phyloP scores from a whole-genome alignment of 2,113 vertebrate species.

The Carettochelys insculpta region DNA sequence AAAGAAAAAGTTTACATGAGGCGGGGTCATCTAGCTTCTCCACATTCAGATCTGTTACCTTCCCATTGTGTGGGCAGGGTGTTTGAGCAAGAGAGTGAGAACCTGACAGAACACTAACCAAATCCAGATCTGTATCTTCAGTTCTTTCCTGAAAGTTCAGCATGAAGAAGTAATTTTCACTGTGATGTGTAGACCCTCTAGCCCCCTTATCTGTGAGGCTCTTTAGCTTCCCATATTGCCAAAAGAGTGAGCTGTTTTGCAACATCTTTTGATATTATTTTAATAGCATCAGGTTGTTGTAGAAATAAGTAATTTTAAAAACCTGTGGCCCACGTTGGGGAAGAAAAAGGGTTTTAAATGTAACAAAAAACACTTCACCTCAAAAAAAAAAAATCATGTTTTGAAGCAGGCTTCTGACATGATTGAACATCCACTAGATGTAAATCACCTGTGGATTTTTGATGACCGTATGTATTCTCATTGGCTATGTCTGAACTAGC shows the following conservation, averaged over 20 bases:
- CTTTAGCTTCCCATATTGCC: background rate
- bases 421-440: background rate
- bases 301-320: background rate
- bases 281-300: background rate
- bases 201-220: background rate
- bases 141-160: background rate
- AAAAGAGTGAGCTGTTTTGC: background rate
- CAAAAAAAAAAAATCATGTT: conserved; percentile 59
- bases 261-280: background rate
- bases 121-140: background rate
- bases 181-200: background rate
- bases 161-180: background rate
- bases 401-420: background rate
- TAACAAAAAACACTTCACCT: background rate
- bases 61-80: background rate
- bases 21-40: background rate
- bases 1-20: background rate
- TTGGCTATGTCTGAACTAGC: no score
- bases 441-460: conserved; percentile 20
- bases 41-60: background rate
- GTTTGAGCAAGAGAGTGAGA: background rate
- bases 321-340: background rate
- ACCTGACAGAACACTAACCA: background rate
- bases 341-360: conserved; percentile 13
- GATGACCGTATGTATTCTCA: background rate